Evolutionary conservation across 2,888 invertebrate genomes (phyloP).

Genomic region (Ligdia adustata): DNA sequence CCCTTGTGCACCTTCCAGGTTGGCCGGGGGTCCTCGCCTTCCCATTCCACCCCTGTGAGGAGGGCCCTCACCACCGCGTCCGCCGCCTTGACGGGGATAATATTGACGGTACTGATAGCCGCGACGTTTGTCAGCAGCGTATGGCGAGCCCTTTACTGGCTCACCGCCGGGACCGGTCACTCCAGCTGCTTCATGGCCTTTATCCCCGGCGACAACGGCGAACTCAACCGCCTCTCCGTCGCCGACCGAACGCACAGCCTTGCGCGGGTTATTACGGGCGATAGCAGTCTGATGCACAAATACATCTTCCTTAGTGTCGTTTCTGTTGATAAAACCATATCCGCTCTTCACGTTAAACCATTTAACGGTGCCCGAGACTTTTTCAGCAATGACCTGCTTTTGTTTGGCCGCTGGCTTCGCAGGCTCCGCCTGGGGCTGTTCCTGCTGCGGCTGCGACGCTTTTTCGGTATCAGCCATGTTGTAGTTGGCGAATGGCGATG

Average conservation of each 20-base stretch:
- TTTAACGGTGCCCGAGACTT: conserved; percentile 99
- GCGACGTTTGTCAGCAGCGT: conserved; percentile 96
- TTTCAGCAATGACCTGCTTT: conserved; percentile 96
- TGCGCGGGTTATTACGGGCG: conserved; percentile 98
- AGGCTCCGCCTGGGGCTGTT: conserved; percentile 84
- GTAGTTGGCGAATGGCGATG: conserved; percentile 91
- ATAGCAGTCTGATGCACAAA: conserved; percentile 99
- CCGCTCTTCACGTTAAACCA: conserved; percentile 99
- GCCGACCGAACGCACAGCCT: conserved; percentile 98
- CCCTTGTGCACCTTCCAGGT: conserved; percentile 73
- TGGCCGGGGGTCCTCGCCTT: conserved; percentile 81
- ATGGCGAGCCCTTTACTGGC: conserved; percentile 97
- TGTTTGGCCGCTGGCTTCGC: conserved; percentile 87
- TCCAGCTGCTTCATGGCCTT: conserved; percentile 98
- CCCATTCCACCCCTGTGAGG: conserved; percentile 85
- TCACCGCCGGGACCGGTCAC: conserved; percentile 98
- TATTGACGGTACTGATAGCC: conserved; percentile 85
- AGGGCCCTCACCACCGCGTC: conserved; percentile 80
- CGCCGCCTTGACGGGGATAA: conserved; percentile 78
- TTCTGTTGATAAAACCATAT: conserved; percentile 99
- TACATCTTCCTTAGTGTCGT: conserved; percentile 99
- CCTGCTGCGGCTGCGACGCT: conserved; percentile 89
- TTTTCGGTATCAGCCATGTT: conserved; percentile 98
- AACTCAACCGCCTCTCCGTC: conserved; percentile 99
- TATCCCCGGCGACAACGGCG: conserved; percentile 99